phyloP scores from a whole-genome alignment of 2,888 invertebrate genomes.

The Cantharis rustica region DNA sequence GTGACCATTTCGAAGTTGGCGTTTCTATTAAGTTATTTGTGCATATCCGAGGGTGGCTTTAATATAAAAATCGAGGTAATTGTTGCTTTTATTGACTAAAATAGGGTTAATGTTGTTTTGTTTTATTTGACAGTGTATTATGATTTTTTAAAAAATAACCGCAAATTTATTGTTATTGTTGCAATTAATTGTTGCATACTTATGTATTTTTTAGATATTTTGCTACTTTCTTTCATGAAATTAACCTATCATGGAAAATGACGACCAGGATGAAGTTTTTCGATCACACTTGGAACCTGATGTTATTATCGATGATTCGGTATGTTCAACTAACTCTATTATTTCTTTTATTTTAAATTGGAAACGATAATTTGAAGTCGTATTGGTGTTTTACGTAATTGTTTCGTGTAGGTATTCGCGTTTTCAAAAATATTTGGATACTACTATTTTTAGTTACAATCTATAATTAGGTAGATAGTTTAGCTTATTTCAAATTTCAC shows the following conservation, averaged over 20 bases:
- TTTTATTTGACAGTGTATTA: slow-evolving; percentile 45
- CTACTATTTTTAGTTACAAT: neutral
- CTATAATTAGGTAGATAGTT: neutral
- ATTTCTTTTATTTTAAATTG: neutral
- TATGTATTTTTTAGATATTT: slow-evolving; percentile 9
- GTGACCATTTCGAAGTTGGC: slow-evolving; percentile 42
- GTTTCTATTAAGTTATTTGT: slow-evolving; percentile 21
- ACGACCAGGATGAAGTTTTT: slow-evolving; percentile 39
- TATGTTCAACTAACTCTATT: slow-evolving; percentile 16
- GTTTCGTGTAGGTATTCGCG: neutral
- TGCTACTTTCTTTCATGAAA: slow-evolving; percentile 12
- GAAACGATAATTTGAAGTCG: neutral
- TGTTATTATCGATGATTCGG: slow-evolving; percentile 46
- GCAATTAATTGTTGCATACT: neutral
- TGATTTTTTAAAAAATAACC: slow-evolving; percentile 37
- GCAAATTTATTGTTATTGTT: slow-evolving; percentile 13
- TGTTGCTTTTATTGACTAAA: slow-evolving; percentile 13
- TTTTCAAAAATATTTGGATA: neutral
- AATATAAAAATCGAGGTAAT: slow-evolving; percentile 21
- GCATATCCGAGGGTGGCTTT: slow-evolving; percentile 1
- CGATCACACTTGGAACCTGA: slow-evolving; percentile 46
- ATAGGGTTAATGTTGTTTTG: slow-evolving; percentile 41
- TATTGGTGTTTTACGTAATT: neutral
- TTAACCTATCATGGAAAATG: slow-evolving; percentile 34
- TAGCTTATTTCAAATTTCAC: neutral